These are phyloP conservation scores for Macropis europaea DNA, from an alignment of 2,888 invertebrate species.

Conservation along the genomic window DNA sequence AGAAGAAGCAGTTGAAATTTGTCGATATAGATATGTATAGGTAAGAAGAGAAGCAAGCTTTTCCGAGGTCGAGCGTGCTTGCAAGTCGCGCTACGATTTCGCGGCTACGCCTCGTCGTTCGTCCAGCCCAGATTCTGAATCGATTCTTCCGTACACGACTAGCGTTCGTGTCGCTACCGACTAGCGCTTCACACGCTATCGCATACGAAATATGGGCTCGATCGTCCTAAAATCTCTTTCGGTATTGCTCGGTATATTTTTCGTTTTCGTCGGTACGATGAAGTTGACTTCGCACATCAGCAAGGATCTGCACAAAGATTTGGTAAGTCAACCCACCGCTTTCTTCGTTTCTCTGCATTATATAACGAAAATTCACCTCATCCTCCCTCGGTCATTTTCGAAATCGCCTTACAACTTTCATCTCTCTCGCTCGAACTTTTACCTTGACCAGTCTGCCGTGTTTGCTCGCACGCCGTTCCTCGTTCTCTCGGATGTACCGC, in stretches of 20 bases:
- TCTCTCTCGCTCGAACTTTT: background rate
- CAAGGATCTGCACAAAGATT: conserved; percentile 97
- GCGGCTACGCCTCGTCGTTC: conserved; percentile 23
- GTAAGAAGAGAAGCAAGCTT: conserved; percentile 6
- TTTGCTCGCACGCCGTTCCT: too few species aligned
- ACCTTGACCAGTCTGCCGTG: background rate
- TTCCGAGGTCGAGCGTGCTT: conserved; percentile 5
- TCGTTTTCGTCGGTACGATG: conserved; percentile 96
- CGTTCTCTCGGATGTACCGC: too few species aligned
- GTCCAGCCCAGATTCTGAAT: conserved; percentile 45
- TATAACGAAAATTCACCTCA: conserved; percentile 28
- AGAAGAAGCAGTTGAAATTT: conserved; percentile 8
- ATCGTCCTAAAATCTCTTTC: conserved; percentile 95
- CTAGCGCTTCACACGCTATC: background rate
- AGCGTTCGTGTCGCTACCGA: conserved; percentile 24
- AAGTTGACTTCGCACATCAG: conserved; percentile 95
- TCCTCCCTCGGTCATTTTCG: background rate
- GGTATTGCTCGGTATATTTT: conserved; percentile 94
- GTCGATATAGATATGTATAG: conserved; percentile 25
- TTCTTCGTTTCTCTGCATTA: conserved; percentile 29
- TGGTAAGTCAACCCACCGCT: conserved; percentile 84
- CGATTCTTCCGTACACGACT: conserved; percentile 41
- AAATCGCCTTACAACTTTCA: conserved; percentile 10
- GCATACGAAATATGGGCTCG: conserved; percentile 82
- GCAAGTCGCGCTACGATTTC: conserved; percentile 27